Evolutionary conservation across 2,888 invertebrate genomes (phyloP).

Genomic region (Oegoconia quadripuncta): DNA sequence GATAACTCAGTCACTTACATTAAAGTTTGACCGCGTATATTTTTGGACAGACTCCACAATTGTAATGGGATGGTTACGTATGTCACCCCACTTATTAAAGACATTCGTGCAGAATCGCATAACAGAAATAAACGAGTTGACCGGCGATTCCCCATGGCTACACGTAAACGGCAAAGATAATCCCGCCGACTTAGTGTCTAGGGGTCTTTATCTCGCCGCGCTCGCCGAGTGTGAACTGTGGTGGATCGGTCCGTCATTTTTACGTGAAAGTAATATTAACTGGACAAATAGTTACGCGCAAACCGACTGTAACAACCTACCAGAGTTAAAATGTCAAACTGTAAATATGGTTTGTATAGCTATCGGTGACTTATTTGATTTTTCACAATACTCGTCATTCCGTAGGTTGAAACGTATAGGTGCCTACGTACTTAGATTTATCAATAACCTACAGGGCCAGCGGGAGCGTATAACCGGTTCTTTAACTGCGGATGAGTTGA

Average conservation of each 20-base stretch:
- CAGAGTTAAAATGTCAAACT: conserved; percentile 7
- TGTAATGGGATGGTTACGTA: conserved; percentile 1
- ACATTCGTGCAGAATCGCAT: background rate
- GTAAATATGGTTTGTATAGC: too few species aligned
- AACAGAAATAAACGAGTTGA: background rate
- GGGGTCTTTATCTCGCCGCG: background rate
- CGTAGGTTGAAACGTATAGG: background rate
- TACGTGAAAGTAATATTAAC: background rate
- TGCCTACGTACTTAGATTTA: background rate
- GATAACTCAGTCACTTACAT: background rate
- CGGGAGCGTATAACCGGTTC: background rate
- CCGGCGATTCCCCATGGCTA: background rate
- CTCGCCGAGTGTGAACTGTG: background rate
- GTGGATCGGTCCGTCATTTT: background rate
- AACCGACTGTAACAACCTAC: background rate
- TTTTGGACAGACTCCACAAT: conserved; percentile 3
- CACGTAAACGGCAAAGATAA: background rate
- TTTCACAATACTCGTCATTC: too few species aligned
- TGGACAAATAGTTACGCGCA: background rate
- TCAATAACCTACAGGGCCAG: background rate
- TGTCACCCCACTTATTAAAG: background rate
- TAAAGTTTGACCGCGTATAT: background rate
- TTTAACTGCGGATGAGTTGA: background rate
- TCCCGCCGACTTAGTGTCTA: background rate
- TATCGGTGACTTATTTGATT: too few species aligned